Evolutionary conservation across 2,797 vertebrate species (phyloP), one percentile per base, ranked within the genome.

Genomic region (Spondyliosoma cantharus): DNA sequence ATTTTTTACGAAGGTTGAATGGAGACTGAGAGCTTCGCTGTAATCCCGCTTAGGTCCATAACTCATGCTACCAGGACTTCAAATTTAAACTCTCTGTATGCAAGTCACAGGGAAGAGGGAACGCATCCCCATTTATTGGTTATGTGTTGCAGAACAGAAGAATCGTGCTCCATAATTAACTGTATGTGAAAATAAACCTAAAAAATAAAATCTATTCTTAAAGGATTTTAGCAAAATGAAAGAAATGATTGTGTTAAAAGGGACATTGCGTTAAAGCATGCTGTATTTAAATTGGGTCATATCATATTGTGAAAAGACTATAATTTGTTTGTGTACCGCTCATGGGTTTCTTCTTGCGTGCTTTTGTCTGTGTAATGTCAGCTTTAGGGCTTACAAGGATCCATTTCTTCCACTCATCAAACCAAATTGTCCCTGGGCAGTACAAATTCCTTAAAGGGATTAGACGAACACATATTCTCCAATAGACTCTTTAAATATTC

Each of bases 21-120:
- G 71, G n/a, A 78, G 81, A 52, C 73, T 3, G 24, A 16, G 68
- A 75, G 78, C 62, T 50, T 80, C 45, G 12, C 78, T 24, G 57
- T 76, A 61, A 81, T 72, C 81, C 70, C 32, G 24, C 25, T 37
- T 42, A 56, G 67, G 70, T 73, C 74, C 73, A 60, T 83, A 82
- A 79, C 80, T 84, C 88, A 85, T 82, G 71, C 75, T 42, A 71
- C 80, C 45, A 20, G 49, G 64, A 42, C 37, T 76, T 59, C 24
- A 50, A 66, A 67, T 63, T 59, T 29, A 72, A 37, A 25, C 61
- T 59, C 53, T 60, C 56, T 81, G 75, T 73, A 76, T 88, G 24
- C 48, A 87, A 84, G 83, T 82, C 48, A 64, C 12, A 62, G 15
- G 66, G 50, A 45, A 32, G 46, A 67, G 50, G 58, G 73, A 56